A percentile compares a stretch with the other conserved stretches of the same genome.
These are phyloP conservation scores for Limnephilus marmoratus DNA, from an alignment of 2,888 invertebrate species.

Conservation along the genomic window DNA sequence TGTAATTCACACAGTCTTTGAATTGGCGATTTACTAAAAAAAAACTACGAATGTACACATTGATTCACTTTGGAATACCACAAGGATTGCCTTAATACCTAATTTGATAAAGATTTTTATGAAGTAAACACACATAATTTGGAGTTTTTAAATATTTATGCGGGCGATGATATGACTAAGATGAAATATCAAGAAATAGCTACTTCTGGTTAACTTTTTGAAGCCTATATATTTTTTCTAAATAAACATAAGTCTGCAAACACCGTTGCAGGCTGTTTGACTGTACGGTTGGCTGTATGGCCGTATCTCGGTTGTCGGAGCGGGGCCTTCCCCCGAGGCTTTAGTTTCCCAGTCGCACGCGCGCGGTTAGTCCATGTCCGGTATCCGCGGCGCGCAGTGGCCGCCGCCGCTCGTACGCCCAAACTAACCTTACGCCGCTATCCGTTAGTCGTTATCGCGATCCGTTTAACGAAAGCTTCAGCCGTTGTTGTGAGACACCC, in stretches of 20 bases:
- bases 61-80: too few species aligned
- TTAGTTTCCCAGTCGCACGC: slow-evolving; percentile 3
- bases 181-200: neutral
- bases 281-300: neutral
- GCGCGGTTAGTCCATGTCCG: slow-evolving; percentile 59
- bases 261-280: neutral
- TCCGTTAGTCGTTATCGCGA: slow-evolving; percentile 22
- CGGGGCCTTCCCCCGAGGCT: slow-evolving; percentile 17
- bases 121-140: too few species aligned
- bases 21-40: too few species aligned
- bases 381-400: slow-evolving; percentile 64
- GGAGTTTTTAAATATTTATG: too few species aligned
- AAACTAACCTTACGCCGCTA: neutral
- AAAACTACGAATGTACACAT: too few species aligned
- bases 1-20: too few species aligned
- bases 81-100: too few species aligned
- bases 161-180: too few species aligned
- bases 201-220: neutral
- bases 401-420: slow-evolving; percentile 59
- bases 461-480: neutral
- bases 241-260: neutral
- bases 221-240: neutral
- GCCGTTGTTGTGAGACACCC: neutral
- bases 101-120: too few species aligned
- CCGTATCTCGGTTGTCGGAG: neutral